A percentile compares a stretch with the other conserved stretches of the same genome.
phyloP scores from a whole-genome alignment of 30 jellyfish, hydroid and myxozoan species.

The Chironex yamaguchii region DNA sequence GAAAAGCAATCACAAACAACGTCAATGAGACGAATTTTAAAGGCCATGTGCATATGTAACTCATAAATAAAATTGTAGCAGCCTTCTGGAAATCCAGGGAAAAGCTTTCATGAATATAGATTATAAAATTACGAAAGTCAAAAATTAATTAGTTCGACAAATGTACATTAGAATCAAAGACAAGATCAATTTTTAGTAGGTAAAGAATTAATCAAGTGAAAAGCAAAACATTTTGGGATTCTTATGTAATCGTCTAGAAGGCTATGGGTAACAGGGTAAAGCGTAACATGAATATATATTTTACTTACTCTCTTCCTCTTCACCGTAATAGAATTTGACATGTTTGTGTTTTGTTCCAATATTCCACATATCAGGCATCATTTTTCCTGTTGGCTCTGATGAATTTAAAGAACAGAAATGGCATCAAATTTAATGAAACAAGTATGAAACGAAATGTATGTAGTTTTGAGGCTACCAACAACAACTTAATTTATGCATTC shows the following conservation, averaged over 20 bases:
- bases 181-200: not conserved
- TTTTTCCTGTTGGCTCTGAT: conserved; percentile 86
- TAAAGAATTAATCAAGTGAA: no score
- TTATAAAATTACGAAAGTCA: no score
- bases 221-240: no score
- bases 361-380: conserved; percentile 76
- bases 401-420: not conserved
- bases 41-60: not conserved
- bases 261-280: not conserved
- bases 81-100: no score
- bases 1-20: no score
- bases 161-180: not conserved
- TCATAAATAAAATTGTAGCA: no score
- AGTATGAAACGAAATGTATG: no score
- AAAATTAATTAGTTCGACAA: no score
- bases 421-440: no score
- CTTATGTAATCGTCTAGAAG: not conserved
- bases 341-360: conserved; percentile 93
- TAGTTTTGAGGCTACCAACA: no score
- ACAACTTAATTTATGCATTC: no score
- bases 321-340: conserved; percentile 90
- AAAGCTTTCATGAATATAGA: no score
- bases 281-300: not conserved
- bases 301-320: conserved; percentile 87
- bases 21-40: not conserved